phyloP scores from a whole-genome alignment of 1,140 invertebrate species.

The Drosophila suzukii region DNA sequence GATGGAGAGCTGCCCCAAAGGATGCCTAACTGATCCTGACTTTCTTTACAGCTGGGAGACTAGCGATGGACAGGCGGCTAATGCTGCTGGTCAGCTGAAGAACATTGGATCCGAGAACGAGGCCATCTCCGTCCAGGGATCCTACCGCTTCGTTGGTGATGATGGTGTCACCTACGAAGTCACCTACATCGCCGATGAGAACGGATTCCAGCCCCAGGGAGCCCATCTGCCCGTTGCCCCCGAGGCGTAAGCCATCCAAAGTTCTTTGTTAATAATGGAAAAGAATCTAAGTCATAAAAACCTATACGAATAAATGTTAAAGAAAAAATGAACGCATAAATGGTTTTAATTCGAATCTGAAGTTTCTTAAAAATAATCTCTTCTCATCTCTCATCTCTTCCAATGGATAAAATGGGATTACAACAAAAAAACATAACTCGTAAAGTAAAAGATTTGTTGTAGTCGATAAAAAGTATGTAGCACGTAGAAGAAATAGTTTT shows the following conservation, averaged over 20 bases:
- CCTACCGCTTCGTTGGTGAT: slow-evolving; percentile 86
- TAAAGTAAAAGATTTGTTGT: too few species aligned
- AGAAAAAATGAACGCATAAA: too few species aligned
- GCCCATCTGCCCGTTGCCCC: slow-evolving; percentile 86
- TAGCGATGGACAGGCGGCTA: slow-evolving; percentile 36
- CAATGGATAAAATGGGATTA: too few species aligned
- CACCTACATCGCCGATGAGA: slow-evolving; percentile 90
- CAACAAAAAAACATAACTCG: too few species aligned
- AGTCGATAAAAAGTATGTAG: too few species aligned
- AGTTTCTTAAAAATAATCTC: too few species aligned
- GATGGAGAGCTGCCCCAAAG: background rate
- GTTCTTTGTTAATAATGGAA: slow-evolving; percentile 20
- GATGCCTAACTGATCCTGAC: background rate
- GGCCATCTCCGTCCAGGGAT: slow-evolving; percentile 86
- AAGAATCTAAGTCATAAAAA: slow-evolving; percentile 8
- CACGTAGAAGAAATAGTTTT: too few species aligned
- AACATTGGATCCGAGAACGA: slow-evolving; percentile 65
- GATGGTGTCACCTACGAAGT: slow-evolving; percentile 88
- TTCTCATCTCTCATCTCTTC: too few species aligned
- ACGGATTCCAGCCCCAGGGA: slow-evolving; percentile 90
- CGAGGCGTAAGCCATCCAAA: slow-evolving; percentile 28
- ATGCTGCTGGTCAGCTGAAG: slow-evolving; percentile 35
- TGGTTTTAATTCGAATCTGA: too few species aligned
- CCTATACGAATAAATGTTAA: too few species aligned
- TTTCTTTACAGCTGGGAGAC: slow-evolving; percentile 31